A percentile compares a stretch with the other conserved stretches of the same genome.
Evolutionary conservation across 2,797 vertebrate genomes (phyloP).

Genomic region (Botia kubotai): DNA sequence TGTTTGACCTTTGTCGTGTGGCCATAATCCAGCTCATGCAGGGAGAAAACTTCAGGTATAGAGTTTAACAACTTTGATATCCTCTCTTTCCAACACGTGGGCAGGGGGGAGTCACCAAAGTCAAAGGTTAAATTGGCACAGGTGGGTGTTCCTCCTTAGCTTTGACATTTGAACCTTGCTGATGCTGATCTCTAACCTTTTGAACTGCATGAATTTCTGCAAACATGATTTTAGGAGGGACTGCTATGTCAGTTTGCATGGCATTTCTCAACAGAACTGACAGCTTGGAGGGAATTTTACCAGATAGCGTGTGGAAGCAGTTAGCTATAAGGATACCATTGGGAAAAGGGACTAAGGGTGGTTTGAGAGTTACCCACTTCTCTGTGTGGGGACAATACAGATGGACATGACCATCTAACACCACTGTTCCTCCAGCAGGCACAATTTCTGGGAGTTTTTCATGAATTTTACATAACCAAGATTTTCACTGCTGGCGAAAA

Average conservation of each 20-base stretch:
- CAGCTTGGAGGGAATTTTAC: background rate
- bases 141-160: background rate
- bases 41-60: background rate
- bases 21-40: background rate
- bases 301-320: background rate
- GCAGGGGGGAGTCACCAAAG: background rate
- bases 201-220: background rate
- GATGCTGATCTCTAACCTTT: background rate
- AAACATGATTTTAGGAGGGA: background rate
- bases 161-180: background rate
- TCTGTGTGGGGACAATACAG: background rate
- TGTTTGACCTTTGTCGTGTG: background rate
- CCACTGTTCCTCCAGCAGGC: background rate
- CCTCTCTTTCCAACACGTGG: background rate
- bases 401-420: background rate
- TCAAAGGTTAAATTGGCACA: background rate
- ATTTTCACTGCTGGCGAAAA: background rate
- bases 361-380: background rate
- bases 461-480: background rate
- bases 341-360: background rate
- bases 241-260: background rate
- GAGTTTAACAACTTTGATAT: background rate
- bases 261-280: background rate
- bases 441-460: background rate
- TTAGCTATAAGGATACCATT: background rate